Conservation (phyloP, 2,888 invertebrate genomes). For the Terebella lapidaria region DNA sequence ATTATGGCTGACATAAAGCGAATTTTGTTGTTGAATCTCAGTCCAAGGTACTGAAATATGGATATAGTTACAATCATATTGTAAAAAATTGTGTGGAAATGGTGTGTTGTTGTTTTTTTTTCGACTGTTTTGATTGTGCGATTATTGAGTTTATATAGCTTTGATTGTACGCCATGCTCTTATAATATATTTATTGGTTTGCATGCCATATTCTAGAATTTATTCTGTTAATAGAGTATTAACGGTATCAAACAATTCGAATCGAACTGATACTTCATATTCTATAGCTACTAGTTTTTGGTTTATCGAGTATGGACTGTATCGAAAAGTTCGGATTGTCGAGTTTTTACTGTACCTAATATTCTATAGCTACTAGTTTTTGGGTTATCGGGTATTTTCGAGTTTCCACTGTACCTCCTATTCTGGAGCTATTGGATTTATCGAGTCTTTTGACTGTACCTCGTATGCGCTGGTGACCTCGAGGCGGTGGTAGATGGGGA, state of each 20-base stretch:
- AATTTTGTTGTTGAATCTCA: constrained; percentile 7
- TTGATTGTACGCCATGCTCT: not conserved
- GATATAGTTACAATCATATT: not conserved
- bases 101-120: not conserved
- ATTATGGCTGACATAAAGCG: constrained; percentile 4
- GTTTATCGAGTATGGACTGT: too few relatives aligned
- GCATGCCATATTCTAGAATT: not conserved
- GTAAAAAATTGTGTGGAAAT: not conserved
- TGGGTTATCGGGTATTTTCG: too few relatives aligned
- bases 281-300: too few relatives aligned
- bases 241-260: too few relatives aligned
- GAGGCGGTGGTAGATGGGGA: not conserved
- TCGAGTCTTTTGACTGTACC: too few relatives aligned
- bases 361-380: too few relatives aligned
- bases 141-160: not conserved
- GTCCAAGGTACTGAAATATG: not conserved
- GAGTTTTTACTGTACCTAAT: too few relatives aligned
- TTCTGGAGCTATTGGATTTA: too few relatives aligned
- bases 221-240: too few relatives aligned
- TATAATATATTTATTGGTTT: not conserved
- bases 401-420: too few relatives aligned
- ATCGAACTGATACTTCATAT: too few relatives aligned
- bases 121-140: not conserved
- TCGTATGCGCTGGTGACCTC: not conserved
- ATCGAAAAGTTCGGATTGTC: too few relatives aligned